A percentile compares a stretch with the other conserved stretches of the same genome.
Evolutionary conservation across 2,113 vertebrate genomes (phyloP).

Genomic region (Trichomycterus rosablanca): DNA sequence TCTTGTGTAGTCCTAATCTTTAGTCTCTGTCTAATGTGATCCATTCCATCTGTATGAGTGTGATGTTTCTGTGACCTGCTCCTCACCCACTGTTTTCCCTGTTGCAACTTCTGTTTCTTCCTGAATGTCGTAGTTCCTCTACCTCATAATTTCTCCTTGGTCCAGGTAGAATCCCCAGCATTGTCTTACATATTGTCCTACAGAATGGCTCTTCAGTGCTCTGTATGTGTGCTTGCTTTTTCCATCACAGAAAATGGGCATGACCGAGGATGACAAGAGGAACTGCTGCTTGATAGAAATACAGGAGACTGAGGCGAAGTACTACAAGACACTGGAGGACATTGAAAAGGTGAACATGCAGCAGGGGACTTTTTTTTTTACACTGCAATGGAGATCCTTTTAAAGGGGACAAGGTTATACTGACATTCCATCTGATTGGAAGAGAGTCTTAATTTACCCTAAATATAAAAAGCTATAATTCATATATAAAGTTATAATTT

Average conservation of each 20-base stretch:
- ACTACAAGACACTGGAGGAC: constrained; percentile 94
- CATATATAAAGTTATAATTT: no score
- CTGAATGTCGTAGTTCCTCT: constrained; percentile 5
- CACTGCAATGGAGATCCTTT: neutral
- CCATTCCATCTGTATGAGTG: constrained; percentile 16
- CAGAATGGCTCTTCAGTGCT: constrained; percentile 9
- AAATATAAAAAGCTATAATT: no score
- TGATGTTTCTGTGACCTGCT: constrained; percentile 18
- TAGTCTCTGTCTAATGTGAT: constrained; percentile 24
- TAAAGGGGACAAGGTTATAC: no score
- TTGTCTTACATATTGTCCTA: neutral
- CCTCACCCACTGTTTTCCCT: neutral
- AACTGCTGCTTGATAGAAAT: constrained; percentile 95
- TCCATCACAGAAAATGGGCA: constrained; percentile 85
- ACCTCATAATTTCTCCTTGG: neutral
- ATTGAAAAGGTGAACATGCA: constrained; percentile 81
- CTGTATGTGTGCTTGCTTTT: constrained; percentile 27
- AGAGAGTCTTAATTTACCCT: no score
- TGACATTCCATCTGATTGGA: no score
- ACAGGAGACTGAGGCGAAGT: constrained; percentile 93
- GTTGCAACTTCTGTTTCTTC: constrained; percentile 17
- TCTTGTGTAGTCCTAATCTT: no score
- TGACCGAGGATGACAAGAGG: constrained; percentile 96
- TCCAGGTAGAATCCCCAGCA: neutral
- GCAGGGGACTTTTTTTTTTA: neutral